Percentiles rank a stretch among this genome's conserved stretches.
phyloP scores from a whole-genome alignment of 2,888 invertebrate species.

The Globia sparganii region DNA sequence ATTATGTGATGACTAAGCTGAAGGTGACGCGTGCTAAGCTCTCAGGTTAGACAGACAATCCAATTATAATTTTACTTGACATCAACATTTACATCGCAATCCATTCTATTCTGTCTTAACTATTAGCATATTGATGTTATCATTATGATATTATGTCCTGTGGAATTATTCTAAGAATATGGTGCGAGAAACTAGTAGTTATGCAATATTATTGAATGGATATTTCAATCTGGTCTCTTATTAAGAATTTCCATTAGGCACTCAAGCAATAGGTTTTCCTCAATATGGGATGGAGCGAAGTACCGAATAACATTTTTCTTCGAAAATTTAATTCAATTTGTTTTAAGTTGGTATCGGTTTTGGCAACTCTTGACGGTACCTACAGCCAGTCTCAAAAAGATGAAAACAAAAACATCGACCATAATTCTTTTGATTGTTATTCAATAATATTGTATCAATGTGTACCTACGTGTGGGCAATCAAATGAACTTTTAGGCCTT shows the following conservation, averaged over 20 bases:
- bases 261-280: constrained; percentile 9
- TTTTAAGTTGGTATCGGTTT: not conserved
- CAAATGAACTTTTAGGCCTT: too few relatives aligned
- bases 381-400: not conserved
- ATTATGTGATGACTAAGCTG: not conserved
- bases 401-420: not conserved
- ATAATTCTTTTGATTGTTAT: not conserved
- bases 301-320: too few relatives aligned
- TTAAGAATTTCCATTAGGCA: constrained; percentile 20
- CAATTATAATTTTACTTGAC: constrained; percentile 48
- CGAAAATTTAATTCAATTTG: too few relatives aligned
- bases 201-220: constrained; percentile 11
- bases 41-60: constrained; percentile 1
- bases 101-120: constrained; percentile 26
- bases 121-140: constrained; percentile 52
- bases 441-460: not conserved
- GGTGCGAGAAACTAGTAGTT: not conserved
- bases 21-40: constrained; percentile 25
- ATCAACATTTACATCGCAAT: constrained; percentile 50
- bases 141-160: constrained; percentile 15
- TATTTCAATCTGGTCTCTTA: constrained; percentile 17
- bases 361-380: not conserved
- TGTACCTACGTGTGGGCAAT: not conserved
- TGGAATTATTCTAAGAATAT: constrained; percentile 30
- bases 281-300: not conserved